phyloP scores from a whole-genome alignment of 2,797 vertebrate genomes.

The Hydrophis major region DNA sequence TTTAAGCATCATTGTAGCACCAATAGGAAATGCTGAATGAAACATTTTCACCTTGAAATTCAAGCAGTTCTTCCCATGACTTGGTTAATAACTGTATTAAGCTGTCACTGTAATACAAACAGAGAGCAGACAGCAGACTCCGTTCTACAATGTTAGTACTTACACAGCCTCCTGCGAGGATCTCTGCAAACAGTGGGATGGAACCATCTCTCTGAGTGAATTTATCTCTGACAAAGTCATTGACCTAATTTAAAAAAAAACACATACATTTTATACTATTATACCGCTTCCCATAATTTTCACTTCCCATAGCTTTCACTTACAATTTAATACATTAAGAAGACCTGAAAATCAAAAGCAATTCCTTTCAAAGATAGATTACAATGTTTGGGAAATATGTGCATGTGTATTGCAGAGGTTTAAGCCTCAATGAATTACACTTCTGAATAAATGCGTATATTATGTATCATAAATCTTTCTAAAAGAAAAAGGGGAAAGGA shows the following conservation, averaged over 20 bases:
- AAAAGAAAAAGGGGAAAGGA: conserved; percentile 10
- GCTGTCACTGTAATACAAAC: conserved; percentile 17
- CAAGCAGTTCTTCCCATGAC: background rate
- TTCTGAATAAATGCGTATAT: background rate
- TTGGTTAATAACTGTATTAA: background rate
- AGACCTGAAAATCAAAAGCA: background rate
- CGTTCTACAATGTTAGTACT: conserved; percentile 65
- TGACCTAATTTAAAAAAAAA: conserved; percentile 80
- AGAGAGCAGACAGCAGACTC: background rate
- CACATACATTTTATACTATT: conserved; percentile 35
- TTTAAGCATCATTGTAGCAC: background rate
- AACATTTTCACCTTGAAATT: background rate
- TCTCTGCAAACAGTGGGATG: conserved; percentile 84
- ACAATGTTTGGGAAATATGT: background rate
- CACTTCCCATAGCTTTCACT: conserved; percentile 31
- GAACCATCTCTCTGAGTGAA: conserved; percentile 85
- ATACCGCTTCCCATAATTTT: conserved; percentile 13
- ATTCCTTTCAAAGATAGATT: background rate
- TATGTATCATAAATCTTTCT: background rate
- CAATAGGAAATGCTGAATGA: background rate
- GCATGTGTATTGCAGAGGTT: background rate
- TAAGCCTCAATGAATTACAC: background rate
- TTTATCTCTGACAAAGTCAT: conserved; percentile 97
- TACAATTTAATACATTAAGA: background rate
- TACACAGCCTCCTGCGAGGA: conserved; percentile 92